Base-by-base conservation (phyloP, 2,888 invertebrate genomes). In the Zaprionus lineosus region DNA sequence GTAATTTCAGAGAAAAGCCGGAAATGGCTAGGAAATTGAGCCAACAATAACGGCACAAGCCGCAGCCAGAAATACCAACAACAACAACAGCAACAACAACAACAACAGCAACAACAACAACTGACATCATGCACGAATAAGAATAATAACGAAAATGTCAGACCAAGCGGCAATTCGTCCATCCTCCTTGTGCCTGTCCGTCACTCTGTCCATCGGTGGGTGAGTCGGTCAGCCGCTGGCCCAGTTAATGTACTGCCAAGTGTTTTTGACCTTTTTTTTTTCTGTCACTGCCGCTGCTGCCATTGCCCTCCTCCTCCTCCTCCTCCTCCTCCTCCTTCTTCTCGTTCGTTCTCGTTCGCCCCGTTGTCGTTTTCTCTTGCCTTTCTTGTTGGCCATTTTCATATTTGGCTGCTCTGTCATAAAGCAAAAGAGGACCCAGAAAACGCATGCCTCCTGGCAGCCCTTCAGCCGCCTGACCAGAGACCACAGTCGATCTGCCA, bases 1-100 rank as follows among this genome's bases (percentile, higher is more conserved):
- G 77, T 85, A 81, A 84, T 81, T 81, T 81, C 60, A 58, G 36
- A 57, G 74, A 64, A 55, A 63, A 75, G 59, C 72, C 84, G 81
- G 84, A 81, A 84, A 82, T 84, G 81, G 83, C 77, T 83, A 83
- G 81, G 81, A 81, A 81, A 83, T 83, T 81, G 81, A 81, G 84
- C 84, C 81, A 81, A 76, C 84, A 79, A 83, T 74, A 83, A 79
- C 79, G 78, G 58, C 62, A 62, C 39, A 36, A 62, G 37, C 47
- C 43, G 47, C 44, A 47, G 5, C 51, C 7, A 31, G 14, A 18
- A 0, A 40, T 40, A 40, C 53, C n/a, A 48, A 5, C 53, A 39
- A 19, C 41, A 55, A 9, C 41, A 40, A 19, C 26, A 31, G 21
- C 12, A 50, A 11, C 34, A 41, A 18, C 15, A 41, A 14, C 51